phyloP scores from a whole-genome alignment of 2,888 invertebrate species.

The Drosophila demipolita region DNA sequence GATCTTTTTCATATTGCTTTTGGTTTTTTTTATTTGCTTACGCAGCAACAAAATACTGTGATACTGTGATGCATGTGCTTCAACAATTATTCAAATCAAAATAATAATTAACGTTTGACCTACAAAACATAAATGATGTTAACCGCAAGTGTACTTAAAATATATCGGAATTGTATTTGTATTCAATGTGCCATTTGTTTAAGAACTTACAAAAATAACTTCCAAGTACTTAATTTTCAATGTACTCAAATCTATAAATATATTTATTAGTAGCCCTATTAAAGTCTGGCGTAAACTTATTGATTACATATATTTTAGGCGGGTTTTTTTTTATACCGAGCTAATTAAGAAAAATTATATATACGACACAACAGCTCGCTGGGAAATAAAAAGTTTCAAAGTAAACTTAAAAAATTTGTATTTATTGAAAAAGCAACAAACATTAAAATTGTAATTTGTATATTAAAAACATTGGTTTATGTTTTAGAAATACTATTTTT shows the following conservation, averaged over 20 bases:
- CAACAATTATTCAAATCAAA: conserved; percentile 10
- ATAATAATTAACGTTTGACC: conserved; percentile 7
- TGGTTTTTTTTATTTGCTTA: conserved; percentile 24
- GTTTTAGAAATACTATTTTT: not conserved
- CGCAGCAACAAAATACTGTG: conserved; percentile 64
- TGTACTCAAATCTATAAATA: conserved; percentile 1
- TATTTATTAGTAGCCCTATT: conserved; percentile 4
- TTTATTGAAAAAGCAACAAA: not conserved
- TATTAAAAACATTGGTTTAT: not conserved
- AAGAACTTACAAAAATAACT: conserved; percentile 45
- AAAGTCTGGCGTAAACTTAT: not conserved
- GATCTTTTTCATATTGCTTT: conserved; percentile 9
- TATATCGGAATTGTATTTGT: conserved; percentile 55
- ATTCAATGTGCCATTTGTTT: conserved; percentile 78
- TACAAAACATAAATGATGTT: conserved; percentile 16
- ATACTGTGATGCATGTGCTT: conserved; percentile 48
- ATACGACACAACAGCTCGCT: not conserved
- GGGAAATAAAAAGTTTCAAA: not conserved
- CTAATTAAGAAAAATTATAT: not conserved
- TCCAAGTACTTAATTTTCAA: conserved; percentile 48
- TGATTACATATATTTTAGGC: not conserved
- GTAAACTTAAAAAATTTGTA: not conserved
- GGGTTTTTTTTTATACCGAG: not conserved
- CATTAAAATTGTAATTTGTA: not conserved
- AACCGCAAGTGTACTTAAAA: conserved; percentile 72